Evolutionary conservation across 2,797 vertebrate species (phyloP).

Genomic region (Lepilemur septentrionalis): DNA sequence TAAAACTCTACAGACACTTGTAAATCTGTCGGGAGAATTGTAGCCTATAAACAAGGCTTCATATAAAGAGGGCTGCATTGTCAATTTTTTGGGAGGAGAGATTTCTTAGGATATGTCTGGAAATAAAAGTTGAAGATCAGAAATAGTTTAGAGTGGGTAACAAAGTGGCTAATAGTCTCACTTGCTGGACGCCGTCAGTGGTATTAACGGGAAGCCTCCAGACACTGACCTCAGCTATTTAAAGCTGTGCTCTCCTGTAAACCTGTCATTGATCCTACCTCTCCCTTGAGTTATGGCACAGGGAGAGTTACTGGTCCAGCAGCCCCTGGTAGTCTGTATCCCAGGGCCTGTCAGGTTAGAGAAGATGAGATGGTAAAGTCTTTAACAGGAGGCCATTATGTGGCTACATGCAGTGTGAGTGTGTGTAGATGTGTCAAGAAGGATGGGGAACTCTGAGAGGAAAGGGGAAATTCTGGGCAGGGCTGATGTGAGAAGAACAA

Average conservation of each 20-base stretch:
- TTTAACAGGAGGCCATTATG: neutral
- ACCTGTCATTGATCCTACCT: slow-evolving; percentile 83
- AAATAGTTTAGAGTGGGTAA: slow-evolving; percentile 82
- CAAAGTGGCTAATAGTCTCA: slow-evolving; percentile 59
- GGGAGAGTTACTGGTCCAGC: slow-evolving; percentile 61
- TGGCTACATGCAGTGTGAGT: neutral
- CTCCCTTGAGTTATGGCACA: slow-evolving; percentile 76
- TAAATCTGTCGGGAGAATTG: slow-evolving; percentile 86
- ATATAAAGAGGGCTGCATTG: slow-evolving; percentile 81
- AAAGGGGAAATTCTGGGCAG: neutral
- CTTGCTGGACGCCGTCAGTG: slow-evolving; percentile 59
- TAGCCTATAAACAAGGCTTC: slow-evolving; percentile 85
- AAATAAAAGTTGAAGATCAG: slow-evolving; percentile 81
- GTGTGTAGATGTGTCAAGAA: neutral
- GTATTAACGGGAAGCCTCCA: slow-evolving; percentile 82
- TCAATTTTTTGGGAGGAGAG: slow-evolving; percentile 78
- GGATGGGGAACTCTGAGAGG: neutral
- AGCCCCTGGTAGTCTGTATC: neutral
- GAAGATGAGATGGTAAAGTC: neutral
- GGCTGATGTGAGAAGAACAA: neutral
- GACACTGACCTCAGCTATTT: slow-evolving; percentile 80
- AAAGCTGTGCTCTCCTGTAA: slow-evolving; percentile 83
- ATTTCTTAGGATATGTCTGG: slow-evolving; percentile 79
- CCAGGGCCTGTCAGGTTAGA: slow-evolving; percentile 17
- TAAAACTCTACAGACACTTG: slow-evolving; percentile 87